Percentiles rank a stretch among this genome's conserved stretches.
phyloP scores from a whole-genome alignment of 2,888 invertebrate genomes.

The Drosophila sordidula region DNA sequence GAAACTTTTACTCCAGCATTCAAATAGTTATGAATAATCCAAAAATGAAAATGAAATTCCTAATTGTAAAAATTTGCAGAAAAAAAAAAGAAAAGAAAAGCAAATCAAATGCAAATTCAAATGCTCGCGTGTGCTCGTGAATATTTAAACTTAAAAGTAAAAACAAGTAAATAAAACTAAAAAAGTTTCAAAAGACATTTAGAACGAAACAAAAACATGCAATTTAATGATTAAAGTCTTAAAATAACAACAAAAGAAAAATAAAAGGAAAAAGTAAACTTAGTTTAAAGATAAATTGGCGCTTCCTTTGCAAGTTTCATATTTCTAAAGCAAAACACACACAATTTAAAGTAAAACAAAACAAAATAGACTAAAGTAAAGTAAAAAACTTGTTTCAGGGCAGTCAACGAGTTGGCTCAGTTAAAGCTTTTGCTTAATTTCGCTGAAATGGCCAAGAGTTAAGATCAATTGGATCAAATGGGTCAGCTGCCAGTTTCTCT shows the following conservation, averaged over 20 bases:
- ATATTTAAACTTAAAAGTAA: conserved; percentile 61
- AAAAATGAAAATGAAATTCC: conserved; percentile 48
- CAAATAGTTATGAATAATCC: conserved; percentile 63
- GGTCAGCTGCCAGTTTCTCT: conserved; percentile 37
- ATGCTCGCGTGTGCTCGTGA: conserved; percentile 80
- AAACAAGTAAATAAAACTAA: conserved; percentile 23
- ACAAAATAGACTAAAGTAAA: conserved; percentile 27
- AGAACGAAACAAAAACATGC: conserved; percentile 40
- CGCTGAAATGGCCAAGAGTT: conserved; percentile 29
- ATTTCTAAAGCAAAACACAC: conserved; percentile 67
- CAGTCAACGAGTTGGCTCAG: conserved; percentile 35
- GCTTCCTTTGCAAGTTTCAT: conserved; percentile 82
- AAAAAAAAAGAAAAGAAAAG: conserved; percentile 11
- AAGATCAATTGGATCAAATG: conserved; percentile 17
- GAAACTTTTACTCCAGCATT: conserved; percentile 71
- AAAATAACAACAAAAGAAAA: conserved; percentile 25
- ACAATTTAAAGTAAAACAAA: conserved; percentile 42
- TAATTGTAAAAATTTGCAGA: conserved; percentile 56
- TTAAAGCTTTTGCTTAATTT: conserved; percentile 55
- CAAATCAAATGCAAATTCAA: conserved; percentile 55
- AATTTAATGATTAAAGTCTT: conserved; percentile 29
- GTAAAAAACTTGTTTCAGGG: conserved; percentile 47
- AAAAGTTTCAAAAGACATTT: conserved; percentile 66
- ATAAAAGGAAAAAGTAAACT: conserved; percentile 24
- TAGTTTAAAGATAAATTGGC: conserved; percentile 73